Base-by-base conservation (phyloP, 2,113 vertebrate genomes). In the Periophthalmus modestus region DNA sequence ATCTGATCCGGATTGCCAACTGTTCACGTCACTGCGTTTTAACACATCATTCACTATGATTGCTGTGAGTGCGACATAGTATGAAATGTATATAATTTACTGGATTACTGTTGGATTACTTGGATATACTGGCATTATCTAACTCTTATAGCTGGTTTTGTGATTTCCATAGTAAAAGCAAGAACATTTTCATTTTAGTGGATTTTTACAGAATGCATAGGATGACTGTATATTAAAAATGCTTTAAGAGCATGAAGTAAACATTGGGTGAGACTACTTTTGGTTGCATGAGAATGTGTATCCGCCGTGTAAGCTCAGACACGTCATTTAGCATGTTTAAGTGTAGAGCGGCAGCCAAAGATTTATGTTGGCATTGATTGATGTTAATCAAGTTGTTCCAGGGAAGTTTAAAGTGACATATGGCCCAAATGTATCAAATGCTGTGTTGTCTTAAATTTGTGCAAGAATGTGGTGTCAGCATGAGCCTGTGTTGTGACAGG, bases 371-470 rank as follows among this genome's bases (percentile, higher is more conserved):
- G 57, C 21, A 43, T 79, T 2, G 66, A 81, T 67, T 23, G 55
- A 46, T 86, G n/a, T 77, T 74, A 79, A 47, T 78, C 69, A 52
- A 73, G 1, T 34, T 62, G 59, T 6, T 36, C n/a, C 55, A 73
- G 75, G 68, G 68, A 19, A 55, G 69, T 79, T 79, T 79, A 68
- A 62, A 72, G 81, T 79, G 73, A 76, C 85, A 78, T 47, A 80
- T 82, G 89, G 83, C 72, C 68, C 86, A 84, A 83, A 78, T 85
- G 85, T 91, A 84, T 82, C 86, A 63, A 82, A 82, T 65, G 88
- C 84, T 88, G 87, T 88, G 85, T 86, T 88, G 91, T 90, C 85
- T 84, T 86, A 86, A 82, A 85, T 79, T 87, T 84, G 82, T 82
- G 82, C 84, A 85, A 78, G 84, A 80, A 73, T 61, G 85, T 91